A percentile compares a stretch with the other conserved stretches of the same genome.
Conservation (phyloP, 92 coral and sea anemone genomes). For the Umimayanthus kanabou region DNA sequence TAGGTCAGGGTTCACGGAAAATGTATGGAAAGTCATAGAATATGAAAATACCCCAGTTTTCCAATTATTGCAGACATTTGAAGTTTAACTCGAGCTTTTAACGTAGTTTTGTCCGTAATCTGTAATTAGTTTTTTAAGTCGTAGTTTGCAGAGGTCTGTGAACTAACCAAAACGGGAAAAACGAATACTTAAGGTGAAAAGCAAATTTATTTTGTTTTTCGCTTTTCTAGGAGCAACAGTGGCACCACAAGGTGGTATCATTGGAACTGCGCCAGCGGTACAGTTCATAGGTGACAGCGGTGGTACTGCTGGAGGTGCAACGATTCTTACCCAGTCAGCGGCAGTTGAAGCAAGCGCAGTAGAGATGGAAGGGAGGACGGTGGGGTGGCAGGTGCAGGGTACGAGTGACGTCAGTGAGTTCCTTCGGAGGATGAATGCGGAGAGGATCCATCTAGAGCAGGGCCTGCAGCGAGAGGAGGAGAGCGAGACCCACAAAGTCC, state of each 20-base stretch:
- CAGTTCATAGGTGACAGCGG: slow-evolving; percentile 41
- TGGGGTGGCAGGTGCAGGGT: slow-evolving; percentile 82
- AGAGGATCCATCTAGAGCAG: slow-evolving; percentile 93
- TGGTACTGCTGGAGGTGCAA: slow-evolving; percentile 41
- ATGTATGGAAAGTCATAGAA: too few species aligned
- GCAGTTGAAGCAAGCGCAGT: slow-evolving; percentile 46
- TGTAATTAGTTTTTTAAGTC: too few species aligned
- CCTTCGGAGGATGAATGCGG: slow-evolving; percentile 90
- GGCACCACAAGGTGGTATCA: background rate
- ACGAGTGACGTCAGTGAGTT: slow-evolving; percentile 93
- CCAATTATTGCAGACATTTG: too few species aligned
- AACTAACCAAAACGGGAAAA: too few species aligned
- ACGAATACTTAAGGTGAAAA: background rate
- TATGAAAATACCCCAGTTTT: too few species aligned
- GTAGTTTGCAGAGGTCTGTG: background rate
- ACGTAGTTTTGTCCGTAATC: too few species aligned
- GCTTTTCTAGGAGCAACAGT: background rate
- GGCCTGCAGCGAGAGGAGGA: slow-evolving; percentile 87
- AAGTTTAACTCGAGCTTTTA: too few species aligned
- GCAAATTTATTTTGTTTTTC: background rate
- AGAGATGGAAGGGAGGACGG: slow-evolving; percentile 42
- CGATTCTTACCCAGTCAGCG: slow-evolving; percentile 53
- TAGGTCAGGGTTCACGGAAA: too few species aligned
- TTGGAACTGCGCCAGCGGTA: slow-evolving; percentile 37
- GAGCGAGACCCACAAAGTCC: slow-evolving; percentile 78